Base-by-base conservation (phyloP, 2,113 vertebrate species). In the Laticauda colubrina region DNA sequence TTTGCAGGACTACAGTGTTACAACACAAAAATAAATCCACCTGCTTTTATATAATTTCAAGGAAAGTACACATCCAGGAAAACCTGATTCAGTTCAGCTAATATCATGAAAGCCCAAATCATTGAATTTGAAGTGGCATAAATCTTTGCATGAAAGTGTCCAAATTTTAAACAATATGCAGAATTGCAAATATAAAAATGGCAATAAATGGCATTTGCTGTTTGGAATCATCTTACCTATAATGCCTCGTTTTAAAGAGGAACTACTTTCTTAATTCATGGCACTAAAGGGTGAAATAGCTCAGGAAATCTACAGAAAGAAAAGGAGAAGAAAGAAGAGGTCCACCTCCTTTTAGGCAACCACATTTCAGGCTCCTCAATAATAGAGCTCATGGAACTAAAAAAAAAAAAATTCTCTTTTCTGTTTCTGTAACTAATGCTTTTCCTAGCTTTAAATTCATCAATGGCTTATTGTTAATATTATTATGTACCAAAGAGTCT, bases 401-500 rank as follows among this genome's bases (percentile, higher is more conserved):
- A 85, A 45, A 85, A 48, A 86, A n/a, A 7, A 85, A 48, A 86
- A n/a, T 7, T 51, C 45, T 48, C 3, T 85, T 85, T 89, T 89
- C 69, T 29, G 20, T 61, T 90, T 85, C 88, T 89, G 53, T 55
- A 64, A 89, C 3, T 89, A 90, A 92, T 55, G 90, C 91, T 89
- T 43, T 54, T 61, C 88, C 92, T 87, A 87, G 0, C 21, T 45
- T 0, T 34, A 43, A 93, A 61, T 93, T 88, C 92, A 95, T 3
- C 69, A 51, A 18, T 75, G 61, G 88, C 91, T 94, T 61, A 94
- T 93, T 0, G 1, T 89, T 87, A 45, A 75, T 69, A 94, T 93
- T 93, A 95, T 91, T 29, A 94, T 95, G 95, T 24, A 95, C 94
- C 86, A 93, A 96, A 96, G 94, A 94, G 88, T 89, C 87, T 87